Conservation (phyloP, 37 sponge, comb jelly and placozoan species). For the Spongilla lacustris region DNA sequence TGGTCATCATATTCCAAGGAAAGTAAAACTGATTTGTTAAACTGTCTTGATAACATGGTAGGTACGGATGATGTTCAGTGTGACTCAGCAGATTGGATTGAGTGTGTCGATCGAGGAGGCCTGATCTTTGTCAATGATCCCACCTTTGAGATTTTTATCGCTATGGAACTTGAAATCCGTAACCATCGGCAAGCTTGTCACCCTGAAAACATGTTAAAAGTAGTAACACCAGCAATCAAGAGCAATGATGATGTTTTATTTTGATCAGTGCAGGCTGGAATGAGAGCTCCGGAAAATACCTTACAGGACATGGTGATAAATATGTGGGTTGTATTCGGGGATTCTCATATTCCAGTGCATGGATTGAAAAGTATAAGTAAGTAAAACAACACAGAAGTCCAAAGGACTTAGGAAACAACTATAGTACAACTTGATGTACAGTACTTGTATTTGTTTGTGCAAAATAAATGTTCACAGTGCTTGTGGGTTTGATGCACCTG, state of each 20-base stretch:
- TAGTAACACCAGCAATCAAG: neutral
- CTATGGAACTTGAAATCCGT: constrained; percentile 24
- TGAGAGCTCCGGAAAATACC: too few relatives aligned
- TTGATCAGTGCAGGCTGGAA: too few relatives aligned
- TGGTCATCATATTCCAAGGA: constrained; percentile 17
- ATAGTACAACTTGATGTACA: too few relatives aligned
- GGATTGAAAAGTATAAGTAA: constrained; percentile 38
- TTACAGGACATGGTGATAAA: too few relatives aligned
- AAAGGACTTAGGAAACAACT: too few relatives aligned
- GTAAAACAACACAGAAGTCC: too few relatives aligned
- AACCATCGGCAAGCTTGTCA: neutral
- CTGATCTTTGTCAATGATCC: constrained; percentile 9
- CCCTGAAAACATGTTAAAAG: neutral
- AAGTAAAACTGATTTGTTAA: neutral
- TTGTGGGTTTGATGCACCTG: too few relatives aligned
- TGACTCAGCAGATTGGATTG: constrained; percentile 18
- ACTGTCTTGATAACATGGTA: constrained; percentile 2
- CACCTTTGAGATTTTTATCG: constrained; percentile 6
- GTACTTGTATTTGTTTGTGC: too few relatives aligned
- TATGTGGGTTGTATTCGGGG: too few relatives aligned
- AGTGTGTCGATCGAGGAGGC: constrained; percentile 19
- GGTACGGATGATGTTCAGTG: constrained; percentile 11
- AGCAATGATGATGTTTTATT: constrained; percentile 5
- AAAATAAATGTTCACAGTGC: too few relatives aligned
- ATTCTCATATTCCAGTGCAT: constrained; percentile 16